These are phyloP conservation scores for Equus quagga DNA, from an alignment of 2,113 vertebrate species.

Conservation along the genomic window DNA sequence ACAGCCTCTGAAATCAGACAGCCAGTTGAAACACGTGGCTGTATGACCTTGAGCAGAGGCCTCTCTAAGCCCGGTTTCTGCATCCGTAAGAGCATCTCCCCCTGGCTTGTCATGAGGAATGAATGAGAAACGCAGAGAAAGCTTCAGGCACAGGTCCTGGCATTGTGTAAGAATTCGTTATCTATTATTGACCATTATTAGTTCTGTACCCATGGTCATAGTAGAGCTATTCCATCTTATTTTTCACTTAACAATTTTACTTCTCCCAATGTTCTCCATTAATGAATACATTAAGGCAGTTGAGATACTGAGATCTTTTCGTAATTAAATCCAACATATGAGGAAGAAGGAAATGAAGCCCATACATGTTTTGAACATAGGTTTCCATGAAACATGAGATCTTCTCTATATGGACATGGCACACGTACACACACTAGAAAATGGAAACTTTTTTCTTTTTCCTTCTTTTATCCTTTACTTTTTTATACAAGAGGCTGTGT, in stretches of 20 bases:
- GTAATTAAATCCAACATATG: not conserved
- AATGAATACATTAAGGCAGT: not conserved
- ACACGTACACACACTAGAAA: not conserved
- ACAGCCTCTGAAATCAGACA: not conserved
- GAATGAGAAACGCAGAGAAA: not conserved
- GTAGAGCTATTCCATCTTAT: not conserved
- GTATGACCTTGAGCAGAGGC: not conserved
- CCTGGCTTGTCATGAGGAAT: not conserved
- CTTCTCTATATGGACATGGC: not conserved
- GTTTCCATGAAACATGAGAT: not conserved
- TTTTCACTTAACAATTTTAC: not conserved
- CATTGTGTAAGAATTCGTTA: not conserved
- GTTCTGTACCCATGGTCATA: not conserved
- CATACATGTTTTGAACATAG: not conserved
- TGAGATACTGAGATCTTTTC: not conserved
- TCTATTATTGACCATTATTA: not conserved
- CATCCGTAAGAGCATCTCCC: not conserved
- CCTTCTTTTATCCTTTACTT: not conserved
- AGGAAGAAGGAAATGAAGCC: not conserved
- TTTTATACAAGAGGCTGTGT: not conserved
- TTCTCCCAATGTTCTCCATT: not conserved
- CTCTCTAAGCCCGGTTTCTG: not conserved
- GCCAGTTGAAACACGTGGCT: not conserved
- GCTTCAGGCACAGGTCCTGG: not conserved
- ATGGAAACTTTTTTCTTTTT: not conserved